Conservation (phyloP, 2,113 vertebrate genomes). For the Odontesthes bonariensis region DNA sequence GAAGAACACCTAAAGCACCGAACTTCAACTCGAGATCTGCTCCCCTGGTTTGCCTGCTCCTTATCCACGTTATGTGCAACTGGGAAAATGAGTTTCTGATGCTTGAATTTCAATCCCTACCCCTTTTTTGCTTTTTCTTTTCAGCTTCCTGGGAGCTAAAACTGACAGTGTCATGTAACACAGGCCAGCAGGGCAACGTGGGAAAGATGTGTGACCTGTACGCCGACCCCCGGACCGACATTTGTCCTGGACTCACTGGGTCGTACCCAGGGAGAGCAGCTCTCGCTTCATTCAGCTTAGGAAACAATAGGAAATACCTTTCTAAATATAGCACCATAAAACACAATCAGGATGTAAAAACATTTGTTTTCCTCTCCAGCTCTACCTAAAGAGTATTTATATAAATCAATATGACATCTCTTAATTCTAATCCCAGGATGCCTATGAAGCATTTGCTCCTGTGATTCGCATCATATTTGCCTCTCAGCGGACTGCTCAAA, state of each 20-base stretch:
- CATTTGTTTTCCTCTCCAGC: slow-evolving; percentile 77
- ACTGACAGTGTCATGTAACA: slow-evolving; percentile 37
- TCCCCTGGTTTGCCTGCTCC: not conserved
- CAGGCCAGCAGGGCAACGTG: slow-evolving; percentile 41
- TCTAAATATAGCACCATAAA: slow-evolving; percentile 83
- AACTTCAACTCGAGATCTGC: too few relatives aligned
- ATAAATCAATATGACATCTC: slow-evolving; percentile 74
- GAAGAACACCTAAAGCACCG: not conserved
- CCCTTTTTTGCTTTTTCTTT: not conserved
- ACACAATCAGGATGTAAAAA: slow-evolving; percentile 84
- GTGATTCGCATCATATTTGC: slow-evolving; percentile 6
- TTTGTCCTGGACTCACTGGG: slow-evolving; percentile 66
- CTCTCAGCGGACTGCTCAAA: slow-evolving; percentile 22
- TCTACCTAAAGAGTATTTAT: slow-evolving; percentile 80
- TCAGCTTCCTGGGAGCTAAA: slow-evolving; percentile 7
- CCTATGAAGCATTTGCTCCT: slow-evolving; percentile 5
- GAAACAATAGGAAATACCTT: slow-evolving; percentile 83
- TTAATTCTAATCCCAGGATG: slow-evolving; percentile 35
- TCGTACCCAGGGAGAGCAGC: slow-evolving; percentile 67
- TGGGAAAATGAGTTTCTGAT: not conserved
- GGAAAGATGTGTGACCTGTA: slow-evolving; percentile 66
- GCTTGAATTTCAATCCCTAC: not conserved
- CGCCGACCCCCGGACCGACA: slow-evolving; percentile 62
- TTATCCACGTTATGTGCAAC: not conserved
- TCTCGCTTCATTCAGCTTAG: slow-evolving; percentile 74